Percentiles rank a stretch among this genome's conserved stretches.
Conservation (phyloP, 2,797 vertebrate species). For the Eulemur rubriventer region DNA sequence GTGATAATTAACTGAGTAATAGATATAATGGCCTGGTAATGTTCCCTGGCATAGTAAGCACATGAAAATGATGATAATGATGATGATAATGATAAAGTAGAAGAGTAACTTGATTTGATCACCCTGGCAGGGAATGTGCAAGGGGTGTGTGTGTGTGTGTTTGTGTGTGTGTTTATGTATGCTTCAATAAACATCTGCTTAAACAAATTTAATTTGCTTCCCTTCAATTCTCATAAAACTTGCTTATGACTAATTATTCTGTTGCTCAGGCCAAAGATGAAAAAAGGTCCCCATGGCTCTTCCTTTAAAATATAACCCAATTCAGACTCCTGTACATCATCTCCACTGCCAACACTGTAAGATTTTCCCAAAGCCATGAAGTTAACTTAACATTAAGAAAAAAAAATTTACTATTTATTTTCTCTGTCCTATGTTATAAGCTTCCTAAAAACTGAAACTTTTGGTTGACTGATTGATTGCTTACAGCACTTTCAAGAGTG, state of each 20-base stretch:
- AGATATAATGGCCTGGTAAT: neutral
- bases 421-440: neutral
- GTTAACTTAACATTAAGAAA: neutral
- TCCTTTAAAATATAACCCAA: neutral
- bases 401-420: neutral
- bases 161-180: neutral
- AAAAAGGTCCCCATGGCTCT: neutral
- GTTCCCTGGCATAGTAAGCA: neutral
- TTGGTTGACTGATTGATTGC: neutral
- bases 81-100: neutral
- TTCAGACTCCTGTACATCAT: neutral
- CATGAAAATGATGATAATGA: neutral
- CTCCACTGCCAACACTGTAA: neutral
- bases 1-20: neutral
- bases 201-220: conserved; percentile 12
- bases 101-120: neutral
- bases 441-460: neutral
- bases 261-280: neutral
- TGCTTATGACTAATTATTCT: neutral
- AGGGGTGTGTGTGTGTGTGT: neutral
- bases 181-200: conserved; percentile 20
- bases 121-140: neutral
- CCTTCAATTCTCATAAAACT: neutral
- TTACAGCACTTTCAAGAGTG: neutral
- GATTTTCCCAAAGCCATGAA: neutral